A percentile compares a stretch with the other conserved stretches of the same genome.
These are phyloP conservation scores for Spheniscus mendiculus DNA, from an alignment of 2,113 vertebrate species.

Conservation along the genomic window DNA sequence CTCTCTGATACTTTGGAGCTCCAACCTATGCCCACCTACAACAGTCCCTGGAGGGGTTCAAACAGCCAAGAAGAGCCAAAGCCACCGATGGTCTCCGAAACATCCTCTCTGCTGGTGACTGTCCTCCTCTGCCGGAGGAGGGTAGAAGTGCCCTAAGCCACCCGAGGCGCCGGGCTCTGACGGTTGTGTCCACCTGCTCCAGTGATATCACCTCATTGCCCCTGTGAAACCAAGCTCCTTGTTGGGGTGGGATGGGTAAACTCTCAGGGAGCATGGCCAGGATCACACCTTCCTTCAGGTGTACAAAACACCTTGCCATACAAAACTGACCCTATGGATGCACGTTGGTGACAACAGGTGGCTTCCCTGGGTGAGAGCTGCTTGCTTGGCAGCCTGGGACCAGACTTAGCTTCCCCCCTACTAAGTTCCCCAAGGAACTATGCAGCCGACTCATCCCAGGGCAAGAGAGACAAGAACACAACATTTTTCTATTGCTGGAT, in stretches of 20 bases:
- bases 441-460: not conserved
- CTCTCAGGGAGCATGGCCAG: not conserved
- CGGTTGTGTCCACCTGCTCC: not conserved
- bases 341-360: not conserved
- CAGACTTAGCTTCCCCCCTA: not conserved
- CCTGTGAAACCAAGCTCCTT: not conserved
- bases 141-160: not conserved
- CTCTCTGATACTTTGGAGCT: not conserved
- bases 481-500: not conserved
- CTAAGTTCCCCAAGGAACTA: not conserved
- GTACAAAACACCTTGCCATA: not conserved
- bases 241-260: not conserved
- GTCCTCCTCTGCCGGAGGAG: not conserved
- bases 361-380: not conserved
- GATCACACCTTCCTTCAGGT: not conserved
- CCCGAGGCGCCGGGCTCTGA: not conserved
- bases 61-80: not conserved
- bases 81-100: accelerated
- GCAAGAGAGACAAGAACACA: not conserved
- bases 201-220: not conserved
- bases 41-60: not conserved
- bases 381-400: not conserved
- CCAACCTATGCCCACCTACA: not conserved
- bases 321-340: not conserved
- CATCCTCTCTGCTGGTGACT: not conserved